phyloP scores from a whole-genome alignment of 2,797 vertebrate genomes.

The Coregonus suidteri region DNA sequence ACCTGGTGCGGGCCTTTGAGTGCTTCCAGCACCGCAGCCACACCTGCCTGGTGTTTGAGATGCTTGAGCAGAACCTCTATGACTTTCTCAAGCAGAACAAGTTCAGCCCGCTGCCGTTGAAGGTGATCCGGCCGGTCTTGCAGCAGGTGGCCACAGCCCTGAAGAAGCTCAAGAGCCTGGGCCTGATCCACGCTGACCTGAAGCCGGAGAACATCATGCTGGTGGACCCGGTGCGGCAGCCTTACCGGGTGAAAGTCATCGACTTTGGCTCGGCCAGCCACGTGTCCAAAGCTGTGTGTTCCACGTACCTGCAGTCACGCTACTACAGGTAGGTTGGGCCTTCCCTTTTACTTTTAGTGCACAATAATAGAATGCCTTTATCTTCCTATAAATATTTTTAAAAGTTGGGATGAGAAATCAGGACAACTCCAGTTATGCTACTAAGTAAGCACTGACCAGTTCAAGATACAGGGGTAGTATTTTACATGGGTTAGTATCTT shows the following conservation, averaged over 20 bases:
- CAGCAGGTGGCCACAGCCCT: slow-evolving; percentile 97
- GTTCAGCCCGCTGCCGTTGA: slow-evolving; percentile 96
- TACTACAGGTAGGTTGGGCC: slow-evolving; percentile 89
- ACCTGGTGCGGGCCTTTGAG: slow-evolving; percentile 96
- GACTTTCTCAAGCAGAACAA: slow-evolving; percentile 99
- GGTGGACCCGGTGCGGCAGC: slow-evolving; percentile 93
- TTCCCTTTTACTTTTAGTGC: neutral
- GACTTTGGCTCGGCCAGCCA: slow-evolving; percentile 98
- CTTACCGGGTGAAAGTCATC: slow-evolving; percentile 97
- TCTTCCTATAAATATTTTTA: neutral
- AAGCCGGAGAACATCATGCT: slow-evolving; percentile 99
- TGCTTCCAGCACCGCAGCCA: slow-evolving; percentile 99
- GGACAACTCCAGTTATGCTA: too few relatives aligned
- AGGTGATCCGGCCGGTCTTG: slow-evolving; percentile 96
- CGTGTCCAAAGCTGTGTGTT: slow-evolving; percentile 98
- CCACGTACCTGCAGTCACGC: slow-evolving; percentile 95
- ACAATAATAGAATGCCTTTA: neutral
- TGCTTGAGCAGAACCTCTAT: slow-evolving; percentile 98
- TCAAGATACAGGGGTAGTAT: too few relatives aligned
- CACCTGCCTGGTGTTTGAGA: slow-evolving; percentile 98
- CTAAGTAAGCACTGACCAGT: too few relatives aligned
- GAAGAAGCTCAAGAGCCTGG: slow-evolving; percentile 97
- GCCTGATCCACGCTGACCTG: slow-evolving; percentile 97
- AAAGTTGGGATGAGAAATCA: too few relatives aligned
- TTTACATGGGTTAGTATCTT: too few relatives aligned